Percentiles rank a stretch among this genome's conserved stretches.
phyloP scores from a whole-genome alignment of 2,113 vertebrate genomes.

The Mungos mungo region DNA sequence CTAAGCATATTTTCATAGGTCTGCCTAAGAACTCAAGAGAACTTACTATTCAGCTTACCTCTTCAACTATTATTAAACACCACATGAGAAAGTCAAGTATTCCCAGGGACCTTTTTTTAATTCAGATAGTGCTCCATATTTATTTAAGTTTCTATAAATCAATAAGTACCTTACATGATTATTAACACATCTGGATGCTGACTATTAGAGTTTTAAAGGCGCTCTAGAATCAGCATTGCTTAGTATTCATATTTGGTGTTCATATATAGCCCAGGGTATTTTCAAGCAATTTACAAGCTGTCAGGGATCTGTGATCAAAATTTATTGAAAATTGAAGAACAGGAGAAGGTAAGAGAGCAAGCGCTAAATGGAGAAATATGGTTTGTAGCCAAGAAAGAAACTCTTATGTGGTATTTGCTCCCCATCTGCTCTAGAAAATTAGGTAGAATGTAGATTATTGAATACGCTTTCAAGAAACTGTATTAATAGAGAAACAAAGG shows the following conservation, averaged over 20 bases:
- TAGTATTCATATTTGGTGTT: constrained; percentile 50
- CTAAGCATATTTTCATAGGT: background rate
- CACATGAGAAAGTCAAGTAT: background rate
- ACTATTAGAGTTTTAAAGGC: constrained; percentile 53
- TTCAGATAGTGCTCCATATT: constrained; percentile 28
- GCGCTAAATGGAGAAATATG: constrained; percentile 38
- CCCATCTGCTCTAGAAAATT: background rate
- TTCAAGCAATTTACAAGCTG: constrained; percentile 57
- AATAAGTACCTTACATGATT: constrained; percentile 38
- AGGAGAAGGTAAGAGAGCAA: constrained; percentile 11
- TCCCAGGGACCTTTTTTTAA: background rate
- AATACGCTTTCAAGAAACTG: constrained; percentile 15
- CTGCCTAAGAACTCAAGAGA: constrained; percentile 1
- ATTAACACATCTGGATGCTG: constrained; percentile 60
- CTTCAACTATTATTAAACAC: background rate
- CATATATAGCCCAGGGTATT: background rate
- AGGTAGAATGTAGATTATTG: background rate
- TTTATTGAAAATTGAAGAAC: constrained; percentile 55
- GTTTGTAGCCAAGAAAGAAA: background rate
- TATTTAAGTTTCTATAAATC: constrained; percentile 63
- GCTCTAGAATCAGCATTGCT: background rate
- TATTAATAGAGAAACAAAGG: background rate
- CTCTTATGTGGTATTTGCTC: background rate
- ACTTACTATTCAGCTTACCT: background rate
- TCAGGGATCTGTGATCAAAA: constrained; percentile 40